Base-by-base conservation (phyloP, 2,888 invertebrate genomes). In the Dexiosoma caninum region DNA sequence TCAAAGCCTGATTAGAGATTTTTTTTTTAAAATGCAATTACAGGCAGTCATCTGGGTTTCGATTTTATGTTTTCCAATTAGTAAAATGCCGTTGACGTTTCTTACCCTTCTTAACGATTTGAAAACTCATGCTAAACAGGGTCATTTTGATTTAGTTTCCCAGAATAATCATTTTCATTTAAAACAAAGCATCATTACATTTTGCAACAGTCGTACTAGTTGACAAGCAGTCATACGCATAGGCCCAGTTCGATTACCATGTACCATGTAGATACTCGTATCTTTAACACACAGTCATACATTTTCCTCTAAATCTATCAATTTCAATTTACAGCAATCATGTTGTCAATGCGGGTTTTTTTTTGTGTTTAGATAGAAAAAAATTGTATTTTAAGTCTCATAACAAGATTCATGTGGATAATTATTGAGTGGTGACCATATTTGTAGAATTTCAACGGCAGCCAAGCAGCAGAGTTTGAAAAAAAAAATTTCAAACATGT, bases 261-360 rank as follows among this genome's bases (percentile, higher is more conserved):
- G 6, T 19, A 3, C n/a, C n/a, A n/a, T n/a, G n/a, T n/a, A n/a
- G n/a, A n/a, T n/a, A n/a, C n/a, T n/a, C n/a, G 14, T 14, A 14
- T 27, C 10, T 14, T 19, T 10, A 12, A 7, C 10, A 14, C 10
- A 57, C 0, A 21, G 9, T 40, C n/a, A 40, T 8, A 51, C 23
- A 10, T 35, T 49, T 74, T 14, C 32, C 8, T 42, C 32, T 59
- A 51, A 77, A 81, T 81, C 81, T 81, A 77, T 81, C 81, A 81
- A 81, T 81, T 81, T 81, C 77, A 81, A 81, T 81, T 81, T 72
- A 81, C 72, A 72, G 46, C 77, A 81, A 74, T 81, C 81, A 74
- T 53, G 37, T 42, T 76, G 72, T 72, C 77, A 77, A 77, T 81
- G 81, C 81, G 81, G 81, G 81, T 51, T 81, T 75, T 57, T 72